Base-by-base conservation (phyloP, 1,140 invertebrate species). In the Sycobia sp. region DNA sequence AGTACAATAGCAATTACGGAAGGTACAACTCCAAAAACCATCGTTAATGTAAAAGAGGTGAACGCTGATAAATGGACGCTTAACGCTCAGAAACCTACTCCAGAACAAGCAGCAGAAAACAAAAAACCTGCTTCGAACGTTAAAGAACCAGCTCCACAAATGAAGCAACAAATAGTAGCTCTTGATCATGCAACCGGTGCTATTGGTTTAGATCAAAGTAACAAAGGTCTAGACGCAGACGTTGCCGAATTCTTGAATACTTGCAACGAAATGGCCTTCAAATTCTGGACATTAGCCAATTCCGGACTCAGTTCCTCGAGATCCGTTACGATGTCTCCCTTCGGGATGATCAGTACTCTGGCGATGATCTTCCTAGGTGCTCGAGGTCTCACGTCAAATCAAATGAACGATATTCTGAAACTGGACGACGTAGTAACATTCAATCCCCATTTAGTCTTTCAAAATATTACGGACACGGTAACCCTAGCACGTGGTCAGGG, bases 331-430 rank as follows among this genome's bases (percentile, higher is more conserved):
- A 75, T 94, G 3, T 94, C 92, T 10, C 92, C 93, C 0, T 94
- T 94, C 67, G 91, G 91, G 0, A 86, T 92, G 58, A 92, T 89
- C 1, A 93, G 91, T 3, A 86, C 93, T 72, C 73, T 95, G 3
- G 91, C 92, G 3, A 94, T 95, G 92, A 87, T 94, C 32, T 94
- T 94, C 74, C 84, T 95, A 38, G 93, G 93, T 3, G 92, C 93
- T 4, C 84, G 90, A 64, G 92, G 93, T 34, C 85, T 89, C n/a
- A 95, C 93, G 0, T 93, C 92, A 1, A 90, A 90, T 1, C 91
- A 94, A 84, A 93, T 95, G 89, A 94, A 94, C 71, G 90, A 93
- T 66, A 85, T 94, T 13, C 82, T 95, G 0, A 88, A 89, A 68
- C 78, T 95, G 8, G 92, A 94, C 72, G 91, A 94, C 64, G 91